Evolutionary conservation across 2,888 invertebrate species (phyloP).

Genomic region (Polymixis lichenea): DNA sequence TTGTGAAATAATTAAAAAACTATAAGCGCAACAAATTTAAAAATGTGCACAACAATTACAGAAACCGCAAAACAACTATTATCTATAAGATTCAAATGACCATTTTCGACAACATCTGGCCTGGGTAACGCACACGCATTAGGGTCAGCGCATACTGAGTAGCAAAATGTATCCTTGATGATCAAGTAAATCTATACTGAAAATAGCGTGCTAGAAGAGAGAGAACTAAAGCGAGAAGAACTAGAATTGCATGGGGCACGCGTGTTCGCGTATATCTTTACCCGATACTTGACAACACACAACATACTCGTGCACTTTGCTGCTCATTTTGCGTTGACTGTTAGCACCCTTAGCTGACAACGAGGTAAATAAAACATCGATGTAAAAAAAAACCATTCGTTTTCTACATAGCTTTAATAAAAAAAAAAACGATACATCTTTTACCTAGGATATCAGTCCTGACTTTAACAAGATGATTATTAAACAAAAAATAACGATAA

Average conservation of each 20-base stretch:
- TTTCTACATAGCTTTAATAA: conserved; percentile 65
- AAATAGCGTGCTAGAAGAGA: no score
- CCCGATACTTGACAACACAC: neutral
- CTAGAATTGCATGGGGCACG: neutral
- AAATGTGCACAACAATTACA: no score
- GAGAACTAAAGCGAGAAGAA: no score
- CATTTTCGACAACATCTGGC: no score
- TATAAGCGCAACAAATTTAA: no score
- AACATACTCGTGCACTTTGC: neutral
- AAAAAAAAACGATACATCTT: conserved; percentile 60
- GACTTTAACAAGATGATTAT: conserved; percentile 41
- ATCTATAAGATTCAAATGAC: no score
- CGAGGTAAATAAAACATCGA: neutral
- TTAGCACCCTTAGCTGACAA: neutral
- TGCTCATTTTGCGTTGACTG: neutral
- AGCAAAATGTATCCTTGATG: neutral
- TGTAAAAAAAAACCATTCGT: conserved; percentile 24
- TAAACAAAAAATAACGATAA: conserved; percentile 60
- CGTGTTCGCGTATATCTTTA: neutral
- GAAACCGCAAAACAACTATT: no score
- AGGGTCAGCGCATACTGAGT: neutral
- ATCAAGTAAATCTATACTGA: no score
- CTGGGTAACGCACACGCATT: no score
- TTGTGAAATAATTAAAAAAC: no score
- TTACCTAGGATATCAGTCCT: conserved; percentile 37